Percentiles rank a stretch among this genome's conserved stretches.
Evolutionary conservation across 2,888 invertebrate genomes (phyloP).

Genomic region (Tyria jacobaeae): DNA sequence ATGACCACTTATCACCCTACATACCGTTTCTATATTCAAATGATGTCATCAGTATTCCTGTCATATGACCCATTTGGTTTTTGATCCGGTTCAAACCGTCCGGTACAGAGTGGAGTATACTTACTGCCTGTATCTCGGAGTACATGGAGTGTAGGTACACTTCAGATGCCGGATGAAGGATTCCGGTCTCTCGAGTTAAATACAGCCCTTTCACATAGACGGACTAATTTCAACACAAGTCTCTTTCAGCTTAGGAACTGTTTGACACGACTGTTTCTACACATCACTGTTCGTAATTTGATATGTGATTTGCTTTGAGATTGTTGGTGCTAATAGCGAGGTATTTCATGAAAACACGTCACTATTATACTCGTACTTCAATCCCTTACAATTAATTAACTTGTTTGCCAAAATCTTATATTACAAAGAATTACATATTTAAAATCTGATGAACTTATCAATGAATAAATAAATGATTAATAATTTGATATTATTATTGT

Average conservation of each 20-base stretch:
- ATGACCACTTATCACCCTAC: constrained; percentile 25
- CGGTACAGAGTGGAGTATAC: constrained; percentile 36
- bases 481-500: too few relatives aligned
- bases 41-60: constrained; percentile 34
- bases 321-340: background rate
- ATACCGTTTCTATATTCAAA: constrained; percentile 42
- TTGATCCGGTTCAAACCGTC: constrained; percentile 31
- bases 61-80: constrained; percentile 44
- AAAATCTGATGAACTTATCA: too few relatives aligned
- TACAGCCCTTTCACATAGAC: constrained; percentile 52
- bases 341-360: too few relatives aligned
- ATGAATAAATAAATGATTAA: too few relatives aligned
- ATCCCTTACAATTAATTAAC: too few relatives aligned
- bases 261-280: constrained; percentile 27
- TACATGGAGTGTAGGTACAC: constrained; percentile 25
- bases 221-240: constrained; percentile 52
- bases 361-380: too few relatives aligned
- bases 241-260: constrained; percentile 36
- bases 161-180: constrained; percentile 53
- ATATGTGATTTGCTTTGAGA: constrained; percentile 21
- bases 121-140: constrained; percentile 29
- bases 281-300: constrained; percentile 26
- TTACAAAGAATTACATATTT: too few relatives aligned
- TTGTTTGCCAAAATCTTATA: too few relatives aligned
- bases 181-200: constrained; percentile 65